Conservation (phyloP, 2,113 vertebrate species). For the Pimephales promelas region DNA sequence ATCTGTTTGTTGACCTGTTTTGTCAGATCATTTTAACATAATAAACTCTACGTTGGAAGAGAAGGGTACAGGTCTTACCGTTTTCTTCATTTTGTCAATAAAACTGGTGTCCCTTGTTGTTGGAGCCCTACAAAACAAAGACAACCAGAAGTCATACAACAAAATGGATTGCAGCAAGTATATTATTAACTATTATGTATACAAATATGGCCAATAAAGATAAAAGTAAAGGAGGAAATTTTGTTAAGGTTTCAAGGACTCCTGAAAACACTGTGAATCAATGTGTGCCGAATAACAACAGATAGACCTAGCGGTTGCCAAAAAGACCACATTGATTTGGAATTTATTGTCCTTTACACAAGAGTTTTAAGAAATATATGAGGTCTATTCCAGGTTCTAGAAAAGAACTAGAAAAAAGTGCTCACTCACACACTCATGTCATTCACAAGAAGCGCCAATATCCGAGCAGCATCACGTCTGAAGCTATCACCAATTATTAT, state of each 20-base stretch:
- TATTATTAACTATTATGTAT: not conserved
- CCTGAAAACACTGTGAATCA: not conserved
- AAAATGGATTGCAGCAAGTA: not conserved
- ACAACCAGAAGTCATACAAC: not conserved
- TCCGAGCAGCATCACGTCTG: too few species aligned
- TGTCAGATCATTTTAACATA: not conserved
- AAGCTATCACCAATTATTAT: too few species aligned
- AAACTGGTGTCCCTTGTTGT: conserved; percentile 88
- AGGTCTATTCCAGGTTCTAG: too few species aligned
- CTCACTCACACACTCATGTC: too few species aligned
- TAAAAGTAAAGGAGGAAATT: not conserved
- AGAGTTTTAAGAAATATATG: too few species aligned
- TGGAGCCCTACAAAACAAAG: conserved; percentile 72
- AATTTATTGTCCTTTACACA: not conserved
- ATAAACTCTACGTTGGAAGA: not conserved
- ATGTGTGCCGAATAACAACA: too few species aligned
- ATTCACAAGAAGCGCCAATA: too few species aligned
- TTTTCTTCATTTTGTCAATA: conserved; percentile 99
- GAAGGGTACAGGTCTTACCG: conserved; percentile 75
- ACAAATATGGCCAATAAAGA: not conserved
- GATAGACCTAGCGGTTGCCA: not conserved
- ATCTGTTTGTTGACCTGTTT: too few species aligned
- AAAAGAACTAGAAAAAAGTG: too few species aligned
- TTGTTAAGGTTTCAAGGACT: not conserved
- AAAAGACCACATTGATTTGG: not conserved